Evolutionary conservation across 2,797 vertebrate species (phyloP), one percentile per base, ranked within the genome.

Genomic region (Diplodus puntazzo): DNA sequence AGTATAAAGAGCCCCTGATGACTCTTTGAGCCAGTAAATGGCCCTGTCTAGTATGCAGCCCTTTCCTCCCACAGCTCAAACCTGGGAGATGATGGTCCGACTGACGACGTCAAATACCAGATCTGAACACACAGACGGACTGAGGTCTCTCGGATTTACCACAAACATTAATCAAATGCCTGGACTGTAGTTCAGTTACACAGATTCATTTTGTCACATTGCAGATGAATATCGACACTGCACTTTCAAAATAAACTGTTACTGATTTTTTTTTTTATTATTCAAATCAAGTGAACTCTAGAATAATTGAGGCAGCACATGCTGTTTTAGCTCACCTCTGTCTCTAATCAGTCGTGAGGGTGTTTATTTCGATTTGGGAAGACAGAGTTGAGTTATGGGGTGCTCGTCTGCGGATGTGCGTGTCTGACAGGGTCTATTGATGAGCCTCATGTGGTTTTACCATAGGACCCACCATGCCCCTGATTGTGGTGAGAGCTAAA

Each of bases 391-490:
- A 73, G 73, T 61, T 83, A 57, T 12, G 21, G 62, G 82, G 27
- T 67, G 52, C 57, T 69, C 1, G 18, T 66, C n/a, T 63, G 46
- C 65, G 23, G 59, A 7, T 54, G 50, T 46, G 25, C 4, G 16
- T 65, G 61, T 60, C 63, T 82, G 68, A n/a, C 20, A 53, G 64
- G 45, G 48, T 50, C 25, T 11, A 12, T 63, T 4, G 4, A 3
- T 13, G 49, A 65, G 43, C 57, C 50, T 91, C 88, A 89, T 20
- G 78, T 60, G 49, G 64, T 82, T 74, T 87, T 92, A 55, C 75
- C 43, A 5, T 84, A 89, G 30, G 79, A 21, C 20, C 80, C 78
- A 0, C 52, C 30, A 34, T 89, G 82, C 62, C 25, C 69, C 70
- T 76, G 87, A 66, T 20, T 73, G 63, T 73, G 80, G 21, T 74